These are phyloP conservation scores for Amblyjoppa proteus DNA, from an alignment of 2,888 invertebrate species.

Conservation along the genomic window DNA sequence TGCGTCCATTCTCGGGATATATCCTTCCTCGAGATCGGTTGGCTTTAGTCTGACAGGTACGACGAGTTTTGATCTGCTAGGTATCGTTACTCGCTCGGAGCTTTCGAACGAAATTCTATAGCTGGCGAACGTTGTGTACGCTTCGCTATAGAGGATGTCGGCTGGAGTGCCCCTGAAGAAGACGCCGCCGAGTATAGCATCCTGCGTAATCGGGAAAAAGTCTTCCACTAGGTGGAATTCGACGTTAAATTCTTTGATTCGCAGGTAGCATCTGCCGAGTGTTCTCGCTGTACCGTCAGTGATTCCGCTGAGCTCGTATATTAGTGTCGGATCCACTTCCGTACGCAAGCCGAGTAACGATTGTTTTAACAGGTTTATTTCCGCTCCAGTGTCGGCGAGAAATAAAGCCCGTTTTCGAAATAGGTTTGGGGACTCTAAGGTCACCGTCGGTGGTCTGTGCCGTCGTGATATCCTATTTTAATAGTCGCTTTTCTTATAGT, in stretches of 20 bases:
- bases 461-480: background rate
- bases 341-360: background rate
- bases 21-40: slow-evolving; percentile 20
- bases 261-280: slow-evolving; percentile 15
- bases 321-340: background rate
- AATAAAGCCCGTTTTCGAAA: too few relatives aligned
- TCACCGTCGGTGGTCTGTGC: slow-evolving; percentile 27
- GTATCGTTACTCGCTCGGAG: slow-evolving; percentile 21
- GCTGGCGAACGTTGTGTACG: slow-evolving; percentile 21
- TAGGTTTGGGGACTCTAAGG: background rate
- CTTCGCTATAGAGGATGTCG: slow-evolving; percentile 22
- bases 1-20: slow-evolving; percentile 7
- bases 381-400: too few relatives aligned
- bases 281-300: background rate
- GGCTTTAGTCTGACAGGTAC: slow-evolving; percentile 7
- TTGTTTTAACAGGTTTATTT: background rate
- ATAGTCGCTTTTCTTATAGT: background rate
- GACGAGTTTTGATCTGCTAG: slow-evolving; percentile 6
- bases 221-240: slow-evolving; percentile 29
- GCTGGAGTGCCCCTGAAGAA: slow-evolving; percentile 39
- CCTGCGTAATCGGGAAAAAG: slow-evolving; percentile 23
- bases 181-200: slow-evolving; percentile 16
- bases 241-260: background rate
- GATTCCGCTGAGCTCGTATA: slow-evolving; percentile 26
- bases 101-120: slow-evolving; percentile 36